phyloP scores from a whole-genome alignment of 1,140 invertebrate genomes.

The Hyles euphorbiae region DNA sequence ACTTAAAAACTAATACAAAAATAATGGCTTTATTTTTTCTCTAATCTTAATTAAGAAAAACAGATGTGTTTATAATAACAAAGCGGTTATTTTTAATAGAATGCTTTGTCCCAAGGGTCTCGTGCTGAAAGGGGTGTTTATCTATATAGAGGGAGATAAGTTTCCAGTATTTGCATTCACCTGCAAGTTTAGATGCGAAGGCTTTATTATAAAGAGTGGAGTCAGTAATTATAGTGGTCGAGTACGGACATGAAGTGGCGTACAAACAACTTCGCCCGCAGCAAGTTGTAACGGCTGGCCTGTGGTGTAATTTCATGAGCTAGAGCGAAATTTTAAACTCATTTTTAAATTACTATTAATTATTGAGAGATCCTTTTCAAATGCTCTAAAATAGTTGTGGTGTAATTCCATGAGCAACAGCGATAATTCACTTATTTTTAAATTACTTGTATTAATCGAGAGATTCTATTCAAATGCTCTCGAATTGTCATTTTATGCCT shows the following conservation, averaged over 20 bases:
- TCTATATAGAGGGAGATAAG: constrained; percentile 9
- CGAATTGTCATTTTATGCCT: too few relatives aligned
- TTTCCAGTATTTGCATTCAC: constrained; percentile 26
- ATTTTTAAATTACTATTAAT: background rate
- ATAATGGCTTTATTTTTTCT: too few relatives aligned
- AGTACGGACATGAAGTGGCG: constrained; percentile 26
- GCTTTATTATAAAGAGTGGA: constrained; percentile 37
- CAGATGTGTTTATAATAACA: background rate
- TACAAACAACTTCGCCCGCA: constrained; percentile 35
- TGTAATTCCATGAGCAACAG: too few relatives aligned
- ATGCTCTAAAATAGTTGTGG: too few relatives aligned
- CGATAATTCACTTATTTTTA: too few relatives aligned
- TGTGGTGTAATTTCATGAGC: constrained; percentile 5
- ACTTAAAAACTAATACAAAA: too few relatives aligned
- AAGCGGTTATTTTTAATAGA: constrained; percentile 17
- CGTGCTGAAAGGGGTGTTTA: constrained; percentile 16
- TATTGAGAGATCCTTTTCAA: too few relatives aligned
- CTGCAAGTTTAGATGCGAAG: constrained; percentile 19
- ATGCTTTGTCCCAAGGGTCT: constrained; percentile 17
- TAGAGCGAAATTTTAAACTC: constrained; percentile 5
- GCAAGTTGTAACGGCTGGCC: constrained; percentile 8
- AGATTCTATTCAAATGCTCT: too few relatives aligned
- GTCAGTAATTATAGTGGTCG: constrained; percentile 47
- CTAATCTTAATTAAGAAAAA: background rate
- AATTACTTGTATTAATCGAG: too few relatives aligned